Base-by-base conservation (phyloP, 2,888 invertebrate genomes). In the Apamea anceps region DNA sequence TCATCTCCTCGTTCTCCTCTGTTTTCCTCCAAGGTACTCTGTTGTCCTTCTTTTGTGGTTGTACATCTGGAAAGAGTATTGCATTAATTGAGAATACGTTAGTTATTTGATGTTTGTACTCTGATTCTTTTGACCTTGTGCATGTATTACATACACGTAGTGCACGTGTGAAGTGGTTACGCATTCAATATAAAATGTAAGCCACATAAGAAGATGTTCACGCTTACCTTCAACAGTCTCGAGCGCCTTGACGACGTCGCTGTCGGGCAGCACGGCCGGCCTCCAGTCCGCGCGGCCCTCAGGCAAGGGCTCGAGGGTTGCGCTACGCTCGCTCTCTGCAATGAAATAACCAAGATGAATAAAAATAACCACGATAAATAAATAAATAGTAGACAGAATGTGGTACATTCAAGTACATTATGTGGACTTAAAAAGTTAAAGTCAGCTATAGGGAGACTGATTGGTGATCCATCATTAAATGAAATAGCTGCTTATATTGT, bases 231-330 rank as follows among this genome's bases (percentile, higher is more conserved):
- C 99, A 77, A 99, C 98, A 62, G 98, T 98, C 96, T 99, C 98
- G 97, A 99, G 98, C 71, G 98, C 98, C 84, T 98, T 97, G 88
- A 98, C 98, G 60, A 99, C 98, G 94, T 99, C 99, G 94, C 98
- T 98, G 92, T 99, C 99, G 71, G 98, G 97, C 66, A 98, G 97
- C 88, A 97, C 97, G 62, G 98, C 98, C 51, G 99, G 98, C 90
- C 98, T 98, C 98, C 99, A 98, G 91, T 98, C 98, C 32, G 98
- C 97, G 92, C 94, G 94, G n/a, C 88, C 91, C 98, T 99, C 99
- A 32, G 98, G 98, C 90, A 98, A 95, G 45, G 98, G 98, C 93
- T 98, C 98, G 93, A 98, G 97, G 66, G 94, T 92, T 89, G 97
- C 97, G 95, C 98, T 98, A 90, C 98, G 97, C 97, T 98, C 98